Percentiles rank a stretch among this genome's conserved stretches.
Conservation (phyloP, 2,113 vertebrate species). For the Scytalopus superciliaris region DNA sequence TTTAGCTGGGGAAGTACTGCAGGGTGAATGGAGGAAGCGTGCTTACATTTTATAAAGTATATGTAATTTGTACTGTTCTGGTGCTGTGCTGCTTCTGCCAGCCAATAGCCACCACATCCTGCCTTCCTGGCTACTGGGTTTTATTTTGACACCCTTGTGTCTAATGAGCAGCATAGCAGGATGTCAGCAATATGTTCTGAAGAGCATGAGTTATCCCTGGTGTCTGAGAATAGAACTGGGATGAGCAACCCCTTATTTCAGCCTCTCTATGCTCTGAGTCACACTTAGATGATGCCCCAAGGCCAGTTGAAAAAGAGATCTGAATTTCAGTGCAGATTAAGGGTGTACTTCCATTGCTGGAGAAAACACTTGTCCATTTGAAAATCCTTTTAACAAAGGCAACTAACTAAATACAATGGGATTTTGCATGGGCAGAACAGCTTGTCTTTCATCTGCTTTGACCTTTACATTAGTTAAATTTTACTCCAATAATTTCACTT, state of each 20-base stretch:
- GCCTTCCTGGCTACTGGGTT: background rate
- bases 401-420: background rate
- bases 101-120: background rate
- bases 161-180: background rate
- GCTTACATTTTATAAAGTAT: background rate
- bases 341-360: background rate
- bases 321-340: background rate
- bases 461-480: background rate
- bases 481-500: background rate
- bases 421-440: background rate
- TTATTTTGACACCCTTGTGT: background rate
- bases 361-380: background rate
- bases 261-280: slow-evolving; percentile 8
- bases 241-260: background rate
- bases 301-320: background rate
- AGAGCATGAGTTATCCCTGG: slow-evolving; percentile 16
- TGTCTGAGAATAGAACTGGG: slow-evolving; percentile 36
- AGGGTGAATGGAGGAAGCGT: background rate
- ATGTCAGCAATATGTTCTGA: slow-evolving; percentile 2
- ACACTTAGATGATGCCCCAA: background rate
- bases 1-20: background rate
- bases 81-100: background rate
- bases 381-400: background rate
- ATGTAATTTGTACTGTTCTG: background rate
- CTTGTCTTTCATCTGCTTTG: background rate